Percentiles rank a stretch among this genome's conserved stretches.
phyloP scores from a whole-genome alignment of 2,888 invertebrate species.

The Micoletzkya japonica region DNA sequence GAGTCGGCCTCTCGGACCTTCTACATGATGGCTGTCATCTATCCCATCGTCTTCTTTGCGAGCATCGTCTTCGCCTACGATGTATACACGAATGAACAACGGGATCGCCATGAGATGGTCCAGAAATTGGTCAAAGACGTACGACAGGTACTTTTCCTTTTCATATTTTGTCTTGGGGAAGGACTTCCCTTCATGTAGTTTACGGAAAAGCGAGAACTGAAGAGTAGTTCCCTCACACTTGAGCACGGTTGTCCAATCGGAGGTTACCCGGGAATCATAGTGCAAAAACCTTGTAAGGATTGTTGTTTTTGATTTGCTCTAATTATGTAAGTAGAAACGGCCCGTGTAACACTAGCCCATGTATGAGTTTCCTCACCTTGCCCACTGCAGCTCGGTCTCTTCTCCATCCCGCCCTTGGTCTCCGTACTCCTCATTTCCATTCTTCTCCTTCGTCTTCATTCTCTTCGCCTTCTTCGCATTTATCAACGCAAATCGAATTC shows the following conservation, averaged over 20 bases:
- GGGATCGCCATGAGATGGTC: slow-evolving; percentile 34
- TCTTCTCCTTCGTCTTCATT: slow-evolving; percentile 26
- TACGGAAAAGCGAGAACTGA: too few relatives aligned
- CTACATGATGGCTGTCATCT: slow-evolving; percentile 35
- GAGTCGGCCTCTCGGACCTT: slow-evolving; percentile 38
- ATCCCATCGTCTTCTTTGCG: slow-evolving; percentile 35
- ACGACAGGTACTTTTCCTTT: too few relatives aligned
- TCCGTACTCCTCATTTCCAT: not conserved
- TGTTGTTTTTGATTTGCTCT: too few relatives aligned
- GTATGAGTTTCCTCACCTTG: too few relatives aligned
- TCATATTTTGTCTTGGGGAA: too few relatives aligned
- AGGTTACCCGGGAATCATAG: too few relatives aligned
- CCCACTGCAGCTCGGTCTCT: slow-evolving; percentile 25
- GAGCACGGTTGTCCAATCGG: too few relatives aligned
- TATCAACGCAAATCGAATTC: slow-evolving; percentile 12
- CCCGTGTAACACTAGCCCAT: too few relatives aligned
- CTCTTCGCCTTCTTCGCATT: slow-evolving; percentile 21
- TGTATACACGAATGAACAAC: slow-evolving; percentile 28
- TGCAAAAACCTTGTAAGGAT: too few relatives aligned
- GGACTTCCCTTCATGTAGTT: too few relatives aligned
- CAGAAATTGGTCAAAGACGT: slow-evolving; percentile 38
- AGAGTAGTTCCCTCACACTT: too few relatives aligned
- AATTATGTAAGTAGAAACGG: too few relatives aligned
- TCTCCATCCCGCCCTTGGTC: not conserved
- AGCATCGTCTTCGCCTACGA: slow-evolving; percentile 32